Percentiles rank a stretch among this genome's conserved stretches.
These are phyloP conservation scores for Pogonognathellus flavescens DNA, from an alignment of 1,140 invertebrate species.

Conservation along the genomic window DNA sequence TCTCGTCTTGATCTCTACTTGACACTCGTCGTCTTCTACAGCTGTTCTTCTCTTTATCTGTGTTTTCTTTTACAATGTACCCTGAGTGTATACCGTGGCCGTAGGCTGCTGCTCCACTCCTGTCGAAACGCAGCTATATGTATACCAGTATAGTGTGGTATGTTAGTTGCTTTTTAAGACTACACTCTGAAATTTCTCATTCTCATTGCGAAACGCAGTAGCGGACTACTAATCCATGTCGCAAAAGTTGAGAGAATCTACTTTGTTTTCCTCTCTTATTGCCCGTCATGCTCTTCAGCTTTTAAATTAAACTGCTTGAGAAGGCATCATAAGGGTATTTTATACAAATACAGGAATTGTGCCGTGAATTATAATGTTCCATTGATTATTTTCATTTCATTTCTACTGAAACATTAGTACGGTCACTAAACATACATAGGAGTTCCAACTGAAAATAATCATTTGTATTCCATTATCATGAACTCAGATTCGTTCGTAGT, in stretches of 20 bases:
- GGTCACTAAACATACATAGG: no score
- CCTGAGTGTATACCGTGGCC: background rate
- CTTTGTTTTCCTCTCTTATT: background rate
- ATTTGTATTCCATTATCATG: no score
- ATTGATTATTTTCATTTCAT: no score
- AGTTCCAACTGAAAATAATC: no score
- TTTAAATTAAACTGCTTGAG: background rate
- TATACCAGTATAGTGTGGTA: background rate
- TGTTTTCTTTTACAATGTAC: no score
- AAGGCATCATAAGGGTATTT: background rate
- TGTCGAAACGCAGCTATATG: background rate
- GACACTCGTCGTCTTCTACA: background rate
- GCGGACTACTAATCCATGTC: background rate
- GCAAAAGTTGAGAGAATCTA: background rate
- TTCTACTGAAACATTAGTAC: no score
- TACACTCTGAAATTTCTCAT: background rate
- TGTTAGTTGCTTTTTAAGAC: background rate
- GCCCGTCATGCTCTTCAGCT: background rate
- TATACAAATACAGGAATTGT: background rate
- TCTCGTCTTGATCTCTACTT: background rate
- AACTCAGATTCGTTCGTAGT: no score
- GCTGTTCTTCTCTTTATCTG: no score
- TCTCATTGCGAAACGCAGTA: background rate
- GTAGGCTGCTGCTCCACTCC: background rate
- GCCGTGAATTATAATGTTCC: no score